A percentile compares a stretch with the other conserved stretches of the same genome.
Conservation (phyloP, 2,888 invertebrate genomes). For the Geotrupes spiniger region DNA sequence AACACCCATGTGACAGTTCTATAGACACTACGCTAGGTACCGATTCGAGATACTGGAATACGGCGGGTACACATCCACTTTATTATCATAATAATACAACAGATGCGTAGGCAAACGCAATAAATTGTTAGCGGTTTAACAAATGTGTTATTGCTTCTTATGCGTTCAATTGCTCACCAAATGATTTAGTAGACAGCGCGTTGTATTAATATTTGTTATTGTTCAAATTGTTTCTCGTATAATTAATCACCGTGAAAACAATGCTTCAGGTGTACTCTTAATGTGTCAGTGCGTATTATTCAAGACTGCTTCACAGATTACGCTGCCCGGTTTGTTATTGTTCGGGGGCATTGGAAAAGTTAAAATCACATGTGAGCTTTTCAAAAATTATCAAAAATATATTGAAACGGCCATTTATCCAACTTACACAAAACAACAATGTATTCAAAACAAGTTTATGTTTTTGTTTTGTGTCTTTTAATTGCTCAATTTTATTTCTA, state of each 20-base stretch:
- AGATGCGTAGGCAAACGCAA: slow-evolving; percentile 38
- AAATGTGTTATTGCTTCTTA: slow-evolving; percentile 17
- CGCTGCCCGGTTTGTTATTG: too few relatives aligned
- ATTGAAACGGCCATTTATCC: too few relatives aligned
- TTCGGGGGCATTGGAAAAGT: too few relatives aligned
- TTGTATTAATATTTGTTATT: slow-evolving; percentile 14
- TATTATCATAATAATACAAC: slow-evolving; percentile 41
- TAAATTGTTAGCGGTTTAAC: slow-evolving; percentile 33
- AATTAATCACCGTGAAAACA: slow-evolving; percentile 5
- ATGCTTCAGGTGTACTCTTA: slow-evolving; percentile 2
- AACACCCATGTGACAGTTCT: slow-evolving; percentile 38
- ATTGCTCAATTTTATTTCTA: too few relatives aligned
- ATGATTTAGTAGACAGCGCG: slow-evolving; percentile 14
- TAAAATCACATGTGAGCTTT: too few relatives aligned
- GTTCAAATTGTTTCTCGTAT: slow-evolving; percentile 10
- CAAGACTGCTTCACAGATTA: too few relatives aligned
- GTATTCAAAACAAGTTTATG: too few relatives aligned
- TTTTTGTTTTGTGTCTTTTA: too few relatives aligned
- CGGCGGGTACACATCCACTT: slow-evolving; percentile 31
- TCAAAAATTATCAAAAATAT: too few relatives aligned
- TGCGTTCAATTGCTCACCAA: slow-evolving; percentile 10
- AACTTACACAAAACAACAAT: too few relatives aligned
- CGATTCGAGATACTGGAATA: slow-evolving; percentile 30
- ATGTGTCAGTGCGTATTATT: neutral
- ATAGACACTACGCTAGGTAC: slow-evolving; percentile 32